Evolutionary conservation across 2,888 invertebrate species (phyloP).

Genomic region (Tinea pellionella): DNA sequence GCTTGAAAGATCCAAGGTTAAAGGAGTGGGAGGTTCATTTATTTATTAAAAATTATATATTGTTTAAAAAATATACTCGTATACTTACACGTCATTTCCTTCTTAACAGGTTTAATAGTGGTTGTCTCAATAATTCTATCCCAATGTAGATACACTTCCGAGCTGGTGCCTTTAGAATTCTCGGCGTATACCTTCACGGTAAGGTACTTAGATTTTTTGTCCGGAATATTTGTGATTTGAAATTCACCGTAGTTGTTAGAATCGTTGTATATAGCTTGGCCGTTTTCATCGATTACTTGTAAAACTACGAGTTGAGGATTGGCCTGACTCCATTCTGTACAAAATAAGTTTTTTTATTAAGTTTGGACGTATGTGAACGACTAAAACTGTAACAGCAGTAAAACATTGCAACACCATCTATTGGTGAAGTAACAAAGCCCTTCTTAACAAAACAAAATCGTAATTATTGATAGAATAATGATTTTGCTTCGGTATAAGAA

Average conservation of each 20-base stretch:
- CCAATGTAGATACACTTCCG: slow-evolving; percentile 14
- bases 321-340: slow-evolving; percentile 49
- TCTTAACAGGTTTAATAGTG: too few species aligned
- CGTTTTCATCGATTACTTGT: slow-evolving; percentile 29
- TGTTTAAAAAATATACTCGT: too few species aligned
- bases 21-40: too few species aligned
- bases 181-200: slow-evolving; percentile 38
- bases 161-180: slow-evolving; percentile 36
- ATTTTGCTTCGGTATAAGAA: too few species aligned
- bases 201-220: slow-evolving; percentile 28
- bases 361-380: too few species aligned
- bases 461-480: too few species aligned
- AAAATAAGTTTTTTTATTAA: too few species aligned
- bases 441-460: too few species aligned
- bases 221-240: slow-evolving; percentile 29
- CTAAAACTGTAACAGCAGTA: too few species aligned
- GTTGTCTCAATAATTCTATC: background rate
- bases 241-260: slow-evolving; percentile 37
- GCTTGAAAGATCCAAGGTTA: too few species aligned
- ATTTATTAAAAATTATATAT: too few species aligned
- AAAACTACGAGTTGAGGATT: slow-evolving; percentile 39
- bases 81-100: too few species aligned
- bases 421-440: background rate
- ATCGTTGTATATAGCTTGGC: slow-evolving; percentile 29
- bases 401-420: background rate